Conservation (phyloP, 2,888 invertebrate species). For the Dasypolia templi region DNA sequence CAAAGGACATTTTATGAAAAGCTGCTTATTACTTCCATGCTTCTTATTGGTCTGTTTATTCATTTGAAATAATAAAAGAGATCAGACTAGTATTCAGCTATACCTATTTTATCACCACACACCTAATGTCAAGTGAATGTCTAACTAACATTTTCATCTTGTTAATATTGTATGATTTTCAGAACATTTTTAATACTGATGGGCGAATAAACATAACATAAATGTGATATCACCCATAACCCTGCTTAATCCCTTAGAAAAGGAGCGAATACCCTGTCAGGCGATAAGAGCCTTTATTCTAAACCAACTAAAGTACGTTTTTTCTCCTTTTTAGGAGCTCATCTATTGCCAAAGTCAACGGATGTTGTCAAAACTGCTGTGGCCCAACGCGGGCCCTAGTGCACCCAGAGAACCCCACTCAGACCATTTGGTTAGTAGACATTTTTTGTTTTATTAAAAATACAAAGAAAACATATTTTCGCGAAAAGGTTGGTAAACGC, state of each 20-base stretch:
- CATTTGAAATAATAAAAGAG: neutral
- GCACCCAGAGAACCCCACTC: slow-evolving; percentile 90
- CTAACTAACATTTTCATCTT: neutral
- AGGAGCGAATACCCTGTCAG: slow-evolving; percentile 66
- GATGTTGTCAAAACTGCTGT: slow-evolving; percentile 91
- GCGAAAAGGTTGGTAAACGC: slow-evolving; percentile 20
- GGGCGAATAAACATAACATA: slow-evolving; percentile 41
- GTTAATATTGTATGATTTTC: slow-evolving; percentile 46
- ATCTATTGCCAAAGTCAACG: slow-evolving; percentile 91
- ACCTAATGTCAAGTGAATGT: no score
- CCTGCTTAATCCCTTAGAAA: slow-evolving; percentile 51
- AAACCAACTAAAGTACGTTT: slow-evolving; percentile 87
- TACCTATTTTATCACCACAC: neutral
- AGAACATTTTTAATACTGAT: slow-evolving; percentile 34
- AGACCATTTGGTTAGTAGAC: slow-evolving; percentile 90
- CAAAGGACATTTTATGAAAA: neutral
- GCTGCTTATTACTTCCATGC: no score
- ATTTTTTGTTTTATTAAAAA: slow-evolving; percentile 83
- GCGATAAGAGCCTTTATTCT: slow-evolving; percentile 82
- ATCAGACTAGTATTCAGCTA: neutral
- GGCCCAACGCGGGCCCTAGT: slow-evolving; percentile 89
- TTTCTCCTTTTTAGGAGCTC: slow-evolving; percentile 90
- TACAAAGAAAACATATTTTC: neutral
- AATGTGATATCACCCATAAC: slow-evolving; percentile 23
- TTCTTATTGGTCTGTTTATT: no score